Evolutionary conservation across 1,140 invertebrate species (phyloP).

Genomic region (Trichonephila clavipes): DNA sequence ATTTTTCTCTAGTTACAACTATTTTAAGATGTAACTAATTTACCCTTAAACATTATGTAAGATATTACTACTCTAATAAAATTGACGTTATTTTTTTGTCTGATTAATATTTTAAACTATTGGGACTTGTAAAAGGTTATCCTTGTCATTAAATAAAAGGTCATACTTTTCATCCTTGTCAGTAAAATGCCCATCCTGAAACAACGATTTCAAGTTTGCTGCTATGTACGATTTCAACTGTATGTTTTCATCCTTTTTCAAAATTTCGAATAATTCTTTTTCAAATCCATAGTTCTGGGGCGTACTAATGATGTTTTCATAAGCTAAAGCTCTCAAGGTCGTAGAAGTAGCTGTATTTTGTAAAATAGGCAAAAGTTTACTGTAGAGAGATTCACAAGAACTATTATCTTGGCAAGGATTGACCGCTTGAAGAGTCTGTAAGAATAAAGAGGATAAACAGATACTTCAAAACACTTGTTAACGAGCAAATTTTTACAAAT

Average conservation of each 20-base stretch:
- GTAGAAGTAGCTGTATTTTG: neutral
- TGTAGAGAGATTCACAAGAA: neutral
- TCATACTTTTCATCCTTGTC: neutral
- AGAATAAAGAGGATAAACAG: neutral
- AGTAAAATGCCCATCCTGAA: neutral
- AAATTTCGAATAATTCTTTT: conserved; percentile 9
- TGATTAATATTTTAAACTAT: no score
- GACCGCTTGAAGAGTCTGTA: neutral
- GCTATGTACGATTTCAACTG: conserved; percentile 51
- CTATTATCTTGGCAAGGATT: neutral
- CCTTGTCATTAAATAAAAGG: no score
- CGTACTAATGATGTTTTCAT: neutral
- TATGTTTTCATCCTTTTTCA: conserved; percentile 32
- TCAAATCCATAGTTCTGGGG: conserved; percentile 25
- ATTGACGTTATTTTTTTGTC: no score
- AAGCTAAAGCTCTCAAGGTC: conserved; percentile 24
- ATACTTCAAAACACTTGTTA: neutral
- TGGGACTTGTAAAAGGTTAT: no score
- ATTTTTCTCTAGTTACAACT: no score
- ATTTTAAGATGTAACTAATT: no score
- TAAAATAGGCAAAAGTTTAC: neutral
- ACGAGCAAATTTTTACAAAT: neutral
- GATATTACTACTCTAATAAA: no score
- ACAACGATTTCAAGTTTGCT: neutral
- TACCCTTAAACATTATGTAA: no score